Evolutionary conservation across 37 sponge, comb jelly and placozoan species (phyloP), one percentile per base, ranked within the genome.

Genomic region (Beroe forskalii): DNA sequence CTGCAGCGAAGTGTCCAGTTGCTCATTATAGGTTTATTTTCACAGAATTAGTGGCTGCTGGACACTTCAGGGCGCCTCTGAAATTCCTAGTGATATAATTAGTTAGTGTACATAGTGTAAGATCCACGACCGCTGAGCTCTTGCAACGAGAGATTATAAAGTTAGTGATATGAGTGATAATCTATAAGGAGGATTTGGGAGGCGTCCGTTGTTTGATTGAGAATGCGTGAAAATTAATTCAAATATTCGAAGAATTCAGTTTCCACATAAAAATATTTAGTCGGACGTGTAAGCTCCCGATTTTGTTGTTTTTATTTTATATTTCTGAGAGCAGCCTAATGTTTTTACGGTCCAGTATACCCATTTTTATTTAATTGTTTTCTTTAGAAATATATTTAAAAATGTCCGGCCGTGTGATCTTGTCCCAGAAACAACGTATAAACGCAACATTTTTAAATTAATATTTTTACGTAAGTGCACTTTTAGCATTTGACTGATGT

Each of bases 311-410:
- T 80, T 80, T 80, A 44, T 80, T 80, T 80, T 80, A 23, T 80
- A 80, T 80, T 80, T 80, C 86, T 44, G 86, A 32, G 86, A 80
- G 44, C 86, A 22, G 55, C 66, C n/a, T 33, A 80, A 80, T 80
- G 86, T 80, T 80, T 80, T 80, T 80, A 80, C 86, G 27, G 55
- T 80, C 86, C 44, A 80, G 55, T 41, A 28, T 64, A 80, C 9
- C 86, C 55, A 80, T 80, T 80, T 80, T 80, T 80, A 80, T 80
- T 80, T 80, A 37, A 80, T 80, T 80, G 86, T 80, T 41, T 80
- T 80, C 55, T 44, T 80, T 80, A 69, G 72, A 69, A 69, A 69
- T 69, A 32, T 69, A 69, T 69, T 69, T 69, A 32, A 69, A 69
- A 69, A 36, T 32, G 28, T 69, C 72, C 39, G 27, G 72, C 32